Evolutionary conservation across 2,797 vertebrate genomes (phyloP), one percentile per base, ranked within the genome.

Genomic region (Lacerta bilineata): DNA sequence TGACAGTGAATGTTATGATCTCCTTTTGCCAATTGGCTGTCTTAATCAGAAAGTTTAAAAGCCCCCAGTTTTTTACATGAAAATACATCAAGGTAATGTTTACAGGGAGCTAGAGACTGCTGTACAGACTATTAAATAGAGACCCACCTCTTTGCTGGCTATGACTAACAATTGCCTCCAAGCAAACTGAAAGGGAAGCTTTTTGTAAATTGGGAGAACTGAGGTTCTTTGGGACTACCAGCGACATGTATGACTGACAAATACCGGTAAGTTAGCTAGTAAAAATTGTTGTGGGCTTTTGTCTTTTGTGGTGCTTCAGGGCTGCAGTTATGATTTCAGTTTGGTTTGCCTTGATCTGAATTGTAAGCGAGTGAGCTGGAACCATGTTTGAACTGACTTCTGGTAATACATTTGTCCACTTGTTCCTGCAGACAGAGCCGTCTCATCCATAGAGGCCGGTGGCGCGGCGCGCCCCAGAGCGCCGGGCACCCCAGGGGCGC

Each of bases 1-100:
- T 78, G 33, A 92, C 91, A 84, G 93, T 89, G 89, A 87, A 0
- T 68, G 25, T 46, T 66, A 27, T 75, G 59, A 36, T 55, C 13
- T 76, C 11, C 25, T 68, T n/a, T 68, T 39, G 27, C 71, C 20
- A 87, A 33, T 50, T 80, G 36, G 39, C 68, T 64, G 8, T 11
- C 59, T 87, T 87, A 74, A 80, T 80, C 25, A 23, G 50, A 20
- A n/a, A 74, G 39, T 27, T 20, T 59, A 41, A 43, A 87, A 81
- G 10, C 15, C 36, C 2, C 68, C 33, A 23, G 33, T 18, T 80
- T 86, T 80, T 72, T 17, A 43, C 13, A 71, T 71, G n/a, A 43
- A 64, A 84, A 61, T 39, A 66, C 50, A n/a, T 25, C 29, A 74
- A 80, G 33, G 39, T 64, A 36, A 80, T 50, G 39, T 75, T 71